These are phyloP conservation scores for Ameiurus melas DNA, from an alignment of 2,113 vertebrate genomes.

Conservation along the genomic window DNA sequence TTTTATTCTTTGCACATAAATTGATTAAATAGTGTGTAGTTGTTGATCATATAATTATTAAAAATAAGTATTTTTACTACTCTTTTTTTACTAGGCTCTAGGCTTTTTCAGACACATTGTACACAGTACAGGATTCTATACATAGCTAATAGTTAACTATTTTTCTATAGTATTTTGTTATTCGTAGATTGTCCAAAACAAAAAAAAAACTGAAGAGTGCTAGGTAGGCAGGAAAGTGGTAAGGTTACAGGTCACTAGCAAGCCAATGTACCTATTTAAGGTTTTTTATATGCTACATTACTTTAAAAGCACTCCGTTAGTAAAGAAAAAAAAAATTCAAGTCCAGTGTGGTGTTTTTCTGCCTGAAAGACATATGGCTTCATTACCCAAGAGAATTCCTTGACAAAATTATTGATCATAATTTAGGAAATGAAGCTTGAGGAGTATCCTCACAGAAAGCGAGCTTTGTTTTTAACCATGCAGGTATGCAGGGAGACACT, in stretches of 20 bases:
- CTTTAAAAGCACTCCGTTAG: background rate
- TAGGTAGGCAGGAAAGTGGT: background rate
- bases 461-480: background rate
- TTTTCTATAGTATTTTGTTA: background rate
- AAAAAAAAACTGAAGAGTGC: background rate
- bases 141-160: background rate
- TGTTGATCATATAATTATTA: background rate
- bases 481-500: background rate
- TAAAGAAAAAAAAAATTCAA: background rate
- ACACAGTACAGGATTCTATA: background rate
- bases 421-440: background rate
- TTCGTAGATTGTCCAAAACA: background rate
- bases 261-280: background rate
- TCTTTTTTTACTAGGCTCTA: background rate
- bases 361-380: slow-evolving; percentile 10
- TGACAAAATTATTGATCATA: background rate
- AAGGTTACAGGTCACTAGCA: background rate
- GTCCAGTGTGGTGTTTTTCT: background rate
- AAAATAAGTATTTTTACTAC: too few species aligned
- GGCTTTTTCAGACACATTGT: background rate
- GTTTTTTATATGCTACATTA: slow-evolving; percentile 4
- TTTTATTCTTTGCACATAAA: background rate
- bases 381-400: background rate
- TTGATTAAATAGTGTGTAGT: background rate
- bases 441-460: background rate